Conservation (phyloP, 2,888 invertebrate species). For the Meghimatium bilineatum region DNA sequence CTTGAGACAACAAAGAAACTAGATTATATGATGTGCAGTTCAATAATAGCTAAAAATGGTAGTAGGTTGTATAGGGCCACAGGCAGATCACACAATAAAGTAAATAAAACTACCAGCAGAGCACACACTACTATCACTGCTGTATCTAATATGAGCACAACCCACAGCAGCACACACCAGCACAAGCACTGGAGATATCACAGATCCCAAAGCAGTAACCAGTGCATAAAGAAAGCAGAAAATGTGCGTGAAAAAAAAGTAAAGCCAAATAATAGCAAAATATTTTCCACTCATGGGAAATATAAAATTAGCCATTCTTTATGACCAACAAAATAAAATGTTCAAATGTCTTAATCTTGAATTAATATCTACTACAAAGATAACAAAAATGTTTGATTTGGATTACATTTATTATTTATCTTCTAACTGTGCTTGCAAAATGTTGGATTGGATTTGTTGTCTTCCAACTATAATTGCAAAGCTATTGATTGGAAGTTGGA, state of each 20-base stretch:
- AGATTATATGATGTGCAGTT: too few species aligned
- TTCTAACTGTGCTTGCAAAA: neutral
- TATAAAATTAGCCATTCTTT: neutral
- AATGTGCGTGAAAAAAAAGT: neutral
- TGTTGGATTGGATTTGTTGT: too few species aligned
- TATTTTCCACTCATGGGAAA: neutral
- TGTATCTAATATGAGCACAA: neutral
- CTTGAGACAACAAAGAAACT: too few species aligned
- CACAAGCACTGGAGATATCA: neutral
- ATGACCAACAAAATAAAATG: too few species aligned
- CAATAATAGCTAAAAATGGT: too few species aligned
- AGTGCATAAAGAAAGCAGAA: neutral
- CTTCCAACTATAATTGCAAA: neutral
- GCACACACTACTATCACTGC: neutral
- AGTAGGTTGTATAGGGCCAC: too few species aligned
- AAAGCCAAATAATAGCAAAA: neutral
- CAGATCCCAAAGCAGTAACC: slow-evolving; percentile 6
- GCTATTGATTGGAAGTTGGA: neutral
- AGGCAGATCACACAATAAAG: too few species aligned
- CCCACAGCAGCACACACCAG: neutral
- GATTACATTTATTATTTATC: neutral
- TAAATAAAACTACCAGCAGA: neutral
- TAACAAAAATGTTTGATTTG: neutral
- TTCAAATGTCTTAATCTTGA: too few species aligned
- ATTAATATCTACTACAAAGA: too few species aligned